These are phyloP conservation scores for Myiotriccus ornatus DNA, from an alignment of 2,797 vertebrate species.

Conservation along the genomic window DNA sequence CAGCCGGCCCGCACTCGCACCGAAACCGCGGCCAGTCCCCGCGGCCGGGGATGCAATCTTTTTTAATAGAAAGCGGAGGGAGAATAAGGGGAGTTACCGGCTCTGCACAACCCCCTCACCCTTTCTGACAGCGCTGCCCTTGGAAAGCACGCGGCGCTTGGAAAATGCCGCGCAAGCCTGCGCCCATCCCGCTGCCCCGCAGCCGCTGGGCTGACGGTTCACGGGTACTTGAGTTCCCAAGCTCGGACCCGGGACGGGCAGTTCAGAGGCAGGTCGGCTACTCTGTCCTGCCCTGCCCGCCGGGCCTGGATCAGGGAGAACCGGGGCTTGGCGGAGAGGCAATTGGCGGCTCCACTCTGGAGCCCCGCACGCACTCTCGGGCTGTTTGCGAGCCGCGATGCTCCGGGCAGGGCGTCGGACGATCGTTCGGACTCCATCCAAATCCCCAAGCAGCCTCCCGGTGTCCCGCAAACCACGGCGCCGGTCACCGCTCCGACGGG, in stretches of 20 bases:
- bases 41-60: background rate
- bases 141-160: background rate
- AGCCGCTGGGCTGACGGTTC: constrained; percentile 14
- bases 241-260: constrained; percentile 40
- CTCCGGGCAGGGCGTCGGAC: background rate
- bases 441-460: background rate
- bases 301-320: background rate
- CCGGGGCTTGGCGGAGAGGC: too few species aligned
- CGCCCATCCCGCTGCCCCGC: background rate
- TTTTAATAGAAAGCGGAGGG: background rate
- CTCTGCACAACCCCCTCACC: background rate
- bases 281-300: background rate
- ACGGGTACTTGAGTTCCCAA: constrained; percentile 38
- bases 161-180: background rate
- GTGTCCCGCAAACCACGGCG: background rate
- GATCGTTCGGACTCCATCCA: background rate
- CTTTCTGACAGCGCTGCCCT: background rate
- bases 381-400: background rate
- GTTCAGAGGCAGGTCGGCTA: background rate
- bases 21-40: background rate
- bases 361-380: background rate
- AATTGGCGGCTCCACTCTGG: rapidly evolving
- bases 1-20: background rate
- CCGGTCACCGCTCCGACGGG: background rate
- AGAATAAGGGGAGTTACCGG: background rate